Percentiles rank a stretch among this genome's conserved stretches.
Conservation (phyloP, 2,113 vertebrate genomes). For the Struthio camelus region DNA sequence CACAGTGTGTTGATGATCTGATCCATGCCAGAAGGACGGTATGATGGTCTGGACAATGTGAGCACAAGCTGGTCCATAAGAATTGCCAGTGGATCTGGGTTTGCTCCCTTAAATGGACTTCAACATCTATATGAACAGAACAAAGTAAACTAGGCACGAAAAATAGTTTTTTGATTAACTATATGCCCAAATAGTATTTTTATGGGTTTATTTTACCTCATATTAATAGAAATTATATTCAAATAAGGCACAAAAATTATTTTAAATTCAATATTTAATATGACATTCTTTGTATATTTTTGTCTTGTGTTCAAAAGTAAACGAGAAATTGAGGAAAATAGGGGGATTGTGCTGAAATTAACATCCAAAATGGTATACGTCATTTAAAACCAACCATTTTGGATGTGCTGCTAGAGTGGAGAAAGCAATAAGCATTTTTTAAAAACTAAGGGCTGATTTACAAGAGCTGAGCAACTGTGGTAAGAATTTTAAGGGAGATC, state of each 20-base stretch:
- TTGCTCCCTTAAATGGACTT: neutral
- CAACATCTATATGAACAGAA: neutral
- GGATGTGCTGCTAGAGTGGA: neutral
- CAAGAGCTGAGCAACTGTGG: neutral
- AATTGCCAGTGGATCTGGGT: neutral
- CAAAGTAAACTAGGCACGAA: neutral
- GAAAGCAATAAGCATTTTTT: neutral
- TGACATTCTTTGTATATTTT: neutral
- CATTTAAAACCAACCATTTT: neutral
- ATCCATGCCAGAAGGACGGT: neutral
- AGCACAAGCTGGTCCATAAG: neutral
- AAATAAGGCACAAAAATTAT: neutral
- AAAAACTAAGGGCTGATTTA: neutral
- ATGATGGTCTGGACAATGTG: rapidly evolving
- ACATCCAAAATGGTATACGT: neutral
- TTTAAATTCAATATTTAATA: neutral
- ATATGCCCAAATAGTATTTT: neutral
- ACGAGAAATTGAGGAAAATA: neutral
- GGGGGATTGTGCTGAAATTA: neutral
- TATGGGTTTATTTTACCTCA: neutral
- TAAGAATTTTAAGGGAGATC: neutral
- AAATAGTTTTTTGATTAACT: neutral
- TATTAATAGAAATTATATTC: neutral
- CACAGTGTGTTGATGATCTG: neutral
- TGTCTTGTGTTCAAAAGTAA: neutral